Evolutionary conservation across 2,797 vertebrate species (phyloP).

Genomic region (Merluccius polli): DNA sequence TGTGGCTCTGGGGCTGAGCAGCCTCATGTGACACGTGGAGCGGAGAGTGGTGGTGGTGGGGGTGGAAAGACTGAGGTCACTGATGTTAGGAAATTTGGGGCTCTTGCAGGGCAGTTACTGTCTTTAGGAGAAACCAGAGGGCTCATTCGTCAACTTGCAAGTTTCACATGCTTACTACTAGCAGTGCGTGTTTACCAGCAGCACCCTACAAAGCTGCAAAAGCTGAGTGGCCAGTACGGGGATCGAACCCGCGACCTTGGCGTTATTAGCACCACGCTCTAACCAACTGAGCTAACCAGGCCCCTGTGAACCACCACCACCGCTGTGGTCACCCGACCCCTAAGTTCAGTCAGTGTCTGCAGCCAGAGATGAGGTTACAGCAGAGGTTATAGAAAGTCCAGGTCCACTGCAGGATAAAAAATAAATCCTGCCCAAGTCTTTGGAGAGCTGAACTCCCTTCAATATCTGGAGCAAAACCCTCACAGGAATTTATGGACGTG

Average conservation of each 20-base stretch:
- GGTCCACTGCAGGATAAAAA: background rate
- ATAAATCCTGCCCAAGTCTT: background rate
- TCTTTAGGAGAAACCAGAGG: background rate
- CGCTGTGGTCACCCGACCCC: background rate
- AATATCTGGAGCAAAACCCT: background rate
- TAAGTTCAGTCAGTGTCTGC: background rate
- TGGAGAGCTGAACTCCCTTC: background rate
- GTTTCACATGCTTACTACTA: background rate
- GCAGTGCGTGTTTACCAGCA: background rate
- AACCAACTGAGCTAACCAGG: constrained; percentile 51
- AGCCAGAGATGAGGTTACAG: background rate
- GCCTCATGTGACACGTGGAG: constrained; percentile 48
- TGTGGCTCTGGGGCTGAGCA: constrained; percentile 47
- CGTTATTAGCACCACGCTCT: constrained; percentile 63
- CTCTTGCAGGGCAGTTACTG: background rate
- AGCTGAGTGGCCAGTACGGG: constrained; percentile 48
- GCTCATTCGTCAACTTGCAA: background rate
- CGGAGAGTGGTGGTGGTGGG: constrained; percentile 10
- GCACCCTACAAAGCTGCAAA: background rate
- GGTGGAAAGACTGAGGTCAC: constrained; percentile 68
- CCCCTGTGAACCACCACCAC: background rate
- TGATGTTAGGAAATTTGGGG: background rate
- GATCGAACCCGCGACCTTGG: constrained; percentile 56
- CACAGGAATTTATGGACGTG: background rate
- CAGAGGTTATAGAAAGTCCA: background rate